A percentile compares a stretch with the other conserved stretches of the same genome.
phyloP scores from a whole-genome alignment of 2,113 vertebrate species.

The Neodontobutis hainanensis region DNA sequence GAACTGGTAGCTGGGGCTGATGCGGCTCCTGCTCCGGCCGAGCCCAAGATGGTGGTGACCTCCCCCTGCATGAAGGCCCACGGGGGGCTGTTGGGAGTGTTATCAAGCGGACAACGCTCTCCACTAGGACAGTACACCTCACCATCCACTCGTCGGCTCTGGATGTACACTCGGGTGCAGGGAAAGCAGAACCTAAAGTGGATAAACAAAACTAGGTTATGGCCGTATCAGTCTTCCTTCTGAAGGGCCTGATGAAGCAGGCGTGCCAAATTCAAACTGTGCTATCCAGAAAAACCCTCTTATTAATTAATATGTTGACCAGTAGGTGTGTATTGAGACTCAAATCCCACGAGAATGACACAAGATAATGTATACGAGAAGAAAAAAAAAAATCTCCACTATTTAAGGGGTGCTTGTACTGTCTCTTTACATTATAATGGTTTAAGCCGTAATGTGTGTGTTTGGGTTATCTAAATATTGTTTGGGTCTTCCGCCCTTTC shows the following conservation, averaged over 20 bases:
- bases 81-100: constrained; percentile 83
- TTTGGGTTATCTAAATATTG: too few relatives aligned
- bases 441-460: too few relatives aligned
- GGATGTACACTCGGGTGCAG: constrained; percentile 88
- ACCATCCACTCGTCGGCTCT: constrained; percentile 80
- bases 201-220: neutral
- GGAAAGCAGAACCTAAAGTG: constrained; percentile 86
- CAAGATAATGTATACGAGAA: too few relatives aligned
- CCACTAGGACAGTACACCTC: constrained; percentile 91
- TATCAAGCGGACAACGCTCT: constrained; percentile 86
- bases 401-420: too few relatives aligned
- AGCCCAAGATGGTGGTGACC: constrained; percentile 87
- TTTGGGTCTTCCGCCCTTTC: too few relatives aligned
- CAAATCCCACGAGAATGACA: too few relatives aligned
- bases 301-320: too few relatives aligned
- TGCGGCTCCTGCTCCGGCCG: constrained; percentile 24
- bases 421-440: too few relatives aligned
- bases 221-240: neutral
- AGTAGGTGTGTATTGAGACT: too few relatives aligned
- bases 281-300: too few relatives aligned
- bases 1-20: constrained; percentile 40
- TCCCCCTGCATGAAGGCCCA: constrained; percentile 95
- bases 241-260: neutral
- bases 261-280: too few relatives aligned
- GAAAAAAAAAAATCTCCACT: too few relatives aligned